A percentile compares a stretch with the other conserved stretches of the same genome.
Conservation (phyloP, 1,140 invertebrate species). For the Caenorhabditis briggsae region DNA sequence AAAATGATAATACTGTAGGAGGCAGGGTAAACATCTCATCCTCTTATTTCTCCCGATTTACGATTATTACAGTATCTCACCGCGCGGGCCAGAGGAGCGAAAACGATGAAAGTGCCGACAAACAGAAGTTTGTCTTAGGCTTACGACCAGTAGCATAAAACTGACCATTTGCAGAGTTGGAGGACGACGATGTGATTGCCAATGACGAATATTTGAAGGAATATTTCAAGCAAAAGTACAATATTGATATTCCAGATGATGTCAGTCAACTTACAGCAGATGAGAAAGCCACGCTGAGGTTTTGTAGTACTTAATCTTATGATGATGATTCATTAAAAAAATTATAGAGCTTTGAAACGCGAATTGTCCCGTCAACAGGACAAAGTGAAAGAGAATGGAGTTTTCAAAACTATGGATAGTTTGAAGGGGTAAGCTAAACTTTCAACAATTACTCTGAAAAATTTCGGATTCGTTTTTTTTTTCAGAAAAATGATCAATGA, state of each 20-base stretch:
- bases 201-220: constrained; percentile 64
- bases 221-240: constrained; percentile 67
- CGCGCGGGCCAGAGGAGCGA: constrained; percentile 50
- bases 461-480: neutral
- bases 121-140: constrained; percentile 14
- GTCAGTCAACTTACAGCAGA: constrained; percentile 58
- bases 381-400: constrained; percentile 58
- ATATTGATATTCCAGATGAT: constrained; percentile 65
- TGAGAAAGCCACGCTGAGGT: constrained; percentile 65
- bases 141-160: constrained; percentile 10
- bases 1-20: constrained; percentile 61
- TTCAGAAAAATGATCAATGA: constrained; percentile 54
- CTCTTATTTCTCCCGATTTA: neutral
- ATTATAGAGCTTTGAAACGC: constrained; percentile 49
- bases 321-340: neutral
- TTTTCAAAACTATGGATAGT: constrained; percentile 65
- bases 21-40: constrained; percentile 54
- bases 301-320: neutral
- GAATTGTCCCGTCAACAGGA: constrained; percentile 61
- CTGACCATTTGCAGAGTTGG: constrained; percentile 54
- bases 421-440: constrained; percentile 24
- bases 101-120: constrained; percentile 49
- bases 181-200: constrained; percentile 61
- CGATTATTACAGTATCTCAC: constrained; percentile 54
- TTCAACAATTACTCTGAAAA: neutral